A percentile compares a stretch with the other conserved stretches of the same genome.
Conservation (phyloP, 2,888 invertebrate species). For the Synergus itoensis region DNA sequence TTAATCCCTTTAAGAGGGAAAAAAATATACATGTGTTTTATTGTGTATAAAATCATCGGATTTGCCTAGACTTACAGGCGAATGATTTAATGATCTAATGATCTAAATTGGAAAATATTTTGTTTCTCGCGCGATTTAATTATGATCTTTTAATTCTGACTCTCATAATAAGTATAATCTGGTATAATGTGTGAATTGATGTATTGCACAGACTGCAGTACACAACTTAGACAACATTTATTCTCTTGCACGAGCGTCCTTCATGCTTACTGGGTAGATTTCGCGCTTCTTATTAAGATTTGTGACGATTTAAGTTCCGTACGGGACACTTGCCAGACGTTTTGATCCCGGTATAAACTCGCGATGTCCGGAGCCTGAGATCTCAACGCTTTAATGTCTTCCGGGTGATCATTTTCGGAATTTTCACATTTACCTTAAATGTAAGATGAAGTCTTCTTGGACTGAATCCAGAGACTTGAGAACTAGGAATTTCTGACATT, state of each 20-base stretch:
- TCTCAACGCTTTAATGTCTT: conserved; percentile 24
- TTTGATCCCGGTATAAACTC: conserved; percentile 26
- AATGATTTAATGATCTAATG: no score
- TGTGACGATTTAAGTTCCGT: conserved; percentile 28
- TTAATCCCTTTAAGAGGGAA: no score
- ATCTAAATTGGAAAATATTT: no score
- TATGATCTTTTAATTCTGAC: no score
- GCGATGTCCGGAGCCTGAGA: conserved; percentile 41
- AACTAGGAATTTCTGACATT: background rate
- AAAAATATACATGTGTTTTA: no score
- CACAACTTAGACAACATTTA: background rate
- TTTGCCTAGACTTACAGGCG: no score
- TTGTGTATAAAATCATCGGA: no score
- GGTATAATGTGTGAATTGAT: background rate
- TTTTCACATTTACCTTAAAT: background rate
- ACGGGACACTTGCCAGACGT: conserved; percentile 37
- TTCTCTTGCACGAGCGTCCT: background rate
- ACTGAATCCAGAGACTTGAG: conserved; percentile 12
- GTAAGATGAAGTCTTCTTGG: background rate
- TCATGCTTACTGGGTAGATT: conserved; percentile 1
- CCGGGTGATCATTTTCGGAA: conserved; percentile 24
- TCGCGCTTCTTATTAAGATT: conserved; percentile 35
- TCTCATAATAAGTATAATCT: no score
- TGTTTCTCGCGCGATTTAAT: no score
- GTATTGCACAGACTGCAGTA: background rate